Base-by-base conservation (phyloP, 2,888 invertebrate genomes). In the Dicycla oo region DNA sequence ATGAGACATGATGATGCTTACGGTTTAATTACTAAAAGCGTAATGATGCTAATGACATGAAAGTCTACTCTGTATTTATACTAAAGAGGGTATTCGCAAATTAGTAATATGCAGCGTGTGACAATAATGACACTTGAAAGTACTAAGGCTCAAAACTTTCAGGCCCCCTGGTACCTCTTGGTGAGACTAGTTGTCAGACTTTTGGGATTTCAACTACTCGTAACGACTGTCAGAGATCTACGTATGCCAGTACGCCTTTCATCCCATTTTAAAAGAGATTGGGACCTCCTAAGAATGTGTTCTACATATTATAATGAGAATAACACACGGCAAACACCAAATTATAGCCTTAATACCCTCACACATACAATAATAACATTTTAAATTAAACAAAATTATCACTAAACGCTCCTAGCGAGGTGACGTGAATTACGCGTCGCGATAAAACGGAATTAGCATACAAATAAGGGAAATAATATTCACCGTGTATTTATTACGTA, bases 371-470 rank as follows among this genome's bases (percentile, higher is more conserved):
- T 65, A 78, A 70, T 65, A 75, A 67, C 67, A 70, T 64, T 75
- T 80, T 63, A 78, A 74, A 84, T 84, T 84, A 73, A 73, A 81
- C 75, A 45, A 74, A 77, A 84, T 85, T 75, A 82, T 77, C 70
- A 69, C 62, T 80, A 75, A 86, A 75, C 56, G 69, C 49, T 72
- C 34, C 34, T 64, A 67, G 58, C 64, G 62, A 65, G 75, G 71
- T 77, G 81, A 75, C 83, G 78, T 68, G 69, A 80, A 80, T 78
- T 81, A 71, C 51, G 64, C 72, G 86, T 77, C 81, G 84, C 85
- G 90, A 88, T 89, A 86, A 87, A 88, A 83, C 74, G 18, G 78
- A 85, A 89, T 90, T 90, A 88, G 88, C 90, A 90, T 90, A 87
- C 85, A 88, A 90, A 90, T 89, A 87, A 87, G 87, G 75, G 75